Evolutionary conservation across 2,888 invertebrate genomes (phyloP).

Genomic region (Macrophya alboannulata): DNA sequence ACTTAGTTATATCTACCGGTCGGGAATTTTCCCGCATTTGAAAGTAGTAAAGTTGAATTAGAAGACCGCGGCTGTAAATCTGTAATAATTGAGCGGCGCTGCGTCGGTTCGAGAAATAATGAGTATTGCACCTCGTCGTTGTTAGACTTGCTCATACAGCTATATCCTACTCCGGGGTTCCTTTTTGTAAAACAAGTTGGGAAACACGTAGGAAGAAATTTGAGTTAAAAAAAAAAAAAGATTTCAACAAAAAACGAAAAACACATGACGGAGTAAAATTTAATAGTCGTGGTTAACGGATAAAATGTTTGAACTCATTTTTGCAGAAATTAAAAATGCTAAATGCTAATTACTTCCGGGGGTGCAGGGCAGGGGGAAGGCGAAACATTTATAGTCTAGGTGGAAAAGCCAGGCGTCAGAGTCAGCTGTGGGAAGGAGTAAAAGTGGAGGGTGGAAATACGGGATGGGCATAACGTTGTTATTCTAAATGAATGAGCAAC

Average conservation of each 20-base stretch:
- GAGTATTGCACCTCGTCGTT: not conserved
- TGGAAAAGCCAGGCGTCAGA: slow-evolving; percentile 60
- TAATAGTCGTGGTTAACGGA: slow-evolving; percentile 9
- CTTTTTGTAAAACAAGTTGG: not conserved
- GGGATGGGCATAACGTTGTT: slow-evolving; percentile 67
- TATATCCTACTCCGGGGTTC: not conserved
- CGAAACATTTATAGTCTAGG: slow-evolving; percentile 70
- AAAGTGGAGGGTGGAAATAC: slow-evolving; percentile 51
- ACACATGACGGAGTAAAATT: slow-evolving; percentile 4
- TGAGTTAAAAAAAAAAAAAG: not conserved
- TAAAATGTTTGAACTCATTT: slow-evolving; percentile 21
- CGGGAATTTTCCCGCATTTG: slow-evolving; percentile 27
- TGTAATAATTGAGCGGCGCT: slow-evolving; percentile 77
- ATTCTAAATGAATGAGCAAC: slow-evolving; percentile 77
- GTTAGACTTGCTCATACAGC: not conserved
- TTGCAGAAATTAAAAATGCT: slow-evolving; percentile 76
- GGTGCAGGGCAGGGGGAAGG: not conserved
- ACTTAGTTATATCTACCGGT: slow-evolving; percentile 21
- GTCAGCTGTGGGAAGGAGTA: slow-evolving; percentile 65
- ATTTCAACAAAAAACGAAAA: not conserved
- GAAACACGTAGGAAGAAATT: not conserved
- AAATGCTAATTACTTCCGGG: slow-evolving; percentile 78
- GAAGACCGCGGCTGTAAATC: slow-evolving; percentile 74
- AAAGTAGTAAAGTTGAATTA: slow-evolving; percentile 46
- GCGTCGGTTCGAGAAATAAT: slow-evolving; percentile 36